Evolutionary conservation across 2,888 invertebrate genomes (phyloP), one percentile per base, ranked within the genome.

Genomic region (Aelia acuminata): DNA sequence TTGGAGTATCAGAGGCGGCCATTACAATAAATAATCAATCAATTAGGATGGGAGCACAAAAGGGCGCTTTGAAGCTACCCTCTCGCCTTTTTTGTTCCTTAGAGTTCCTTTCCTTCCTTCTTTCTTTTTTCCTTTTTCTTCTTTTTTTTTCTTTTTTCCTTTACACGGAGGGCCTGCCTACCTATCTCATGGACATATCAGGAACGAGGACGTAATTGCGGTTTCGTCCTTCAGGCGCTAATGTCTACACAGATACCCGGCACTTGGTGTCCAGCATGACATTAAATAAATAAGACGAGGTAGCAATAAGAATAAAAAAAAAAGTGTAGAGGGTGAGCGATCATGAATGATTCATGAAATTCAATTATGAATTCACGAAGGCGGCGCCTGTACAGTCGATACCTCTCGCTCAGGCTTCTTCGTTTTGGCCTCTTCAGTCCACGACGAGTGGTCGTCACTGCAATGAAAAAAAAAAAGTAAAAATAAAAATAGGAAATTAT

Each of bases 11-110:
- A 43, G n/a, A 11, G n/a, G 43, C 43, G 80, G 22, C 43, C 80
- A 80, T 80, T 80, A 80, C 43, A 80, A 80, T 80, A 80, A 80
- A 80, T 80, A 80, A 80, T n/a, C 80, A 39, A 80, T 80, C 80
- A 80, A 80, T 80, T 80, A 80, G 80, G 43, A 20, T 13, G 80
- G n/a, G 43, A 47, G 75, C 80, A 80, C 43, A 80, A 80, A 80
- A 47, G 80, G 80, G 80, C 39, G 75, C 80, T 22, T 43, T 47
- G 43, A 80, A n/a, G 13, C n/a, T 43, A n/a, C 80, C 43, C n/a
- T n/a, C 11, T 39, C n/a, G 10, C 3, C 35, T 80, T 80, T 75
- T 80, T 80, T 80, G 80, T 80, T 80, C 80, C 80, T 43, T 15
- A 57, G 13, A 26, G 10, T 57, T 26, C 53, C 26, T 11, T 57